These are phyloP conservation scores for Parthenolecanium corni DNA, from an alignment of 2,888 invertebrate species.

Conservation along the genomic window DNA sequence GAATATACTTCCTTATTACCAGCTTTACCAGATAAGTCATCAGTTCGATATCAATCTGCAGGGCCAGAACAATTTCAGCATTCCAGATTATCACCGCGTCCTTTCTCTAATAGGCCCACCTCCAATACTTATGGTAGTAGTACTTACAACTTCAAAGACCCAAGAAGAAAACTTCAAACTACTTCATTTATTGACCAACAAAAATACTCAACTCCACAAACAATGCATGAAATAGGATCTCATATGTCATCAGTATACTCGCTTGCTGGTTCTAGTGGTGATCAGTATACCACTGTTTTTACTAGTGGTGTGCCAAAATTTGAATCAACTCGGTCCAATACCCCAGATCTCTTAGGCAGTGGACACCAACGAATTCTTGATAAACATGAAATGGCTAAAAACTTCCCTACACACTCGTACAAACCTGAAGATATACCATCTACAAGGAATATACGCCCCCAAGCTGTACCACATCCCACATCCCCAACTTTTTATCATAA, in stretches of 20 bases:
- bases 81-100: too few relatives aligned
- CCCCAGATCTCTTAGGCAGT: constrained; percentile 11
- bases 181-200: too few relatives aligned
- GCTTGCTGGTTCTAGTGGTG: constrained; percentile 42
- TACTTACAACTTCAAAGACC: too few relatives aligned
- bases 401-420: constrained; percentile 1
- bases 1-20: too few relatives aligned
- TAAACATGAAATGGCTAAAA: background rate
- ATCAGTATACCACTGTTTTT: constrained; percentile 63
- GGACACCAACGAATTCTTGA: background rate
- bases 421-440: background rate
- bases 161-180: too few relatives aligned
- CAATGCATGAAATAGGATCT: too few relatives aligned
- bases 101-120: too few relatives aligned
- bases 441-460: background rate
- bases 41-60: too few relatives aligned
- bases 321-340: background rate
- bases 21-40: too few relatives aligned
- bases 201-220: too few relatives aligned
- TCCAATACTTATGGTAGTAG: too few relatives aligned
- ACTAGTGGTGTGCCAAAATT: constrained; percentile 51
- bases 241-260: constrained; percentile 12
- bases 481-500: constrained; percentile 46
- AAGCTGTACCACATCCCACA: background rate
- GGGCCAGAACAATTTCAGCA: too few relatives aligned